These are phyloP conservation scores for cattle (Bos taurus) DNA, from an alignment of 2,113 vertebrate genomes.

Conservation along the genomic window ARS-UCD2.0 NC_037336.1:18922501-18923000, in stretches of 20 bases:
- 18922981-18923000: not conserved
- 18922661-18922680: slow-evolving; percentile 32
- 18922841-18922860: not conserved
- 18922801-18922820: not conserved
- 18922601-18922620: not conserved
- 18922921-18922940: not conserved
- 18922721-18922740: not conserved
- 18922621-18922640: slow-evolving; percentile 17
- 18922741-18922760: not conserved
- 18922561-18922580: not conserved
- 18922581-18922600: slow-evolving; percentile 2
- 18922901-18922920: not conserved
- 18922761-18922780: not conserved
- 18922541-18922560: not conserved
- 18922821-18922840: not conserved
- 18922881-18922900: not conserved
- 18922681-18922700: not conserved
- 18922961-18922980: not conserved
- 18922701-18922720: not conserved
- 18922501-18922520: slow-evolving; percentile 2
- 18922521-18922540: not conserved
- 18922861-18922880: not conserved
- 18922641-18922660: not conserved
- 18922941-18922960: not conserved
- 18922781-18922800: not conserved